Evolutionary conservation across 2,888 invertebrate species (phyloP), one percentile per base, ranked within the genome.

Genomic region (Adineta ricciae): DNA sequence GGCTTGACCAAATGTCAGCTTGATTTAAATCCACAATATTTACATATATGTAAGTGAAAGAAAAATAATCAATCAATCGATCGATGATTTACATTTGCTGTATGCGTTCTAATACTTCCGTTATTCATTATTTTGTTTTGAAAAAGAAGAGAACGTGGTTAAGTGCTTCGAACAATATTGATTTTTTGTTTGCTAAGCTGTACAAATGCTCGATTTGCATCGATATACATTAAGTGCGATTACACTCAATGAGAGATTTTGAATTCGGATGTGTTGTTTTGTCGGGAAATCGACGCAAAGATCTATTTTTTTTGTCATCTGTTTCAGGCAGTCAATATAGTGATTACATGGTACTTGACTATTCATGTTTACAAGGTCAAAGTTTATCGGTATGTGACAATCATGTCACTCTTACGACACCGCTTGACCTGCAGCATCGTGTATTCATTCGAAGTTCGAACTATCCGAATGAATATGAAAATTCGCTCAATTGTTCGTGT

Each of bases 331-430:
- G 78, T 41, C 78, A 78, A 78, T 78, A 78, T 78, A 78, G 78
- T 50, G 83, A 83, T 50, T 83, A 83, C 50, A 50, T 83, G 46
- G 83, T 52, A 52, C 50, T 52, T 49, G 83, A 83, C 32, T 83
- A 83, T 83, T 46, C 50, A 46, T 83, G 52, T 83, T 78, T 78
- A n/a, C 41, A 78, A 24, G 78, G 78, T 78, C 21, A 38, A 41
- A 78, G 78, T 41, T 41, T 78, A 41, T 78, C 78, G 7, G 19
- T 78, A 9, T 78, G 78, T 41, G 38, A 78, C n/a, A 78, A 78
- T 78, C 0, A 21, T 78, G 9, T 41, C 38, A 38, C 41, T 4
- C 9, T n/a, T 8, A 78, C 41, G 11, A 24, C 41, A n/a, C 4
- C 64, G 5, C 27, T 32, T 32, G 4, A 64, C 32, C 16, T 27